Percentiles rank a stretch among this genome's conserved stretches.
Evolutionary conservation across 2,113 vertebrate genomes (phyloP).

Genomic region (Pongo pygmaeus): DNA sequence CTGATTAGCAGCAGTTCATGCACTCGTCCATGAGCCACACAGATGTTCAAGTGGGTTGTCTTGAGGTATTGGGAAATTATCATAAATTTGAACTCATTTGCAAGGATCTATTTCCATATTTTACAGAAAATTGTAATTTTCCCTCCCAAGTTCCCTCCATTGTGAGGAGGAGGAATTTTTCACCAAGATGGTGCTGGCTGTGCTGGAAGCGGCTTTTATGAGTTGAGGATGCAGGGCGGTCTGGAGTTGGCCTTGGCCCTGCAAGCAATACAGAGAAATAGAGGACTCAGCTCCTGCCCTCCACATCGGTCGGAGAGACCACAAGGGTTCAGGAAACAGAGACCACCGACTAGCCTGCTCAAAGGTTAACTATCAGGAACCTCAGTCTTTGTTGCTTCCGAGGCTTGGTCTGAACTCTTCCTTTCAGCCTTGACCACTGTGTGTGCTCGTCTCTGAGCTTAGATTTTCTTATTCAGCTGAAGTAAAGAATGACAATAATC

Average conservation of each 20-base stretch:
- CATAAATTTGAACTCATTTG: conserved; percentile 78
- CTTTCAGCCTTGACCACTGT: neutral
- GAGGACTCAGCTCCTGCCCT: neutral
- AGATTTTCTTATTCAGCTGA: neutral
- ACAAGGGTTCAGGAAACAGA: neutral
- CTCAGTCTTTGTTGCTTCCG: neutral
- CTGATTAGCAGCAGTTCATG: conserved; percentile 62
- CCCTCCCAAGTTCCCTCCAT: neutral
- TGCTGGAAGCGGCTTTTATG: neutral
- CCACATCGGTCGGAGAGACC: too few species aligned
- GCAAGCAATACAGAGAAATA: neutral
- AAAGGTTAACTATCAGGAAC: neutral
- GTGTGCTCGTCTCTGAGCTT: fast-evolving
- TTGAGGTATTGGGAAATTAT: conserved; percentile 72
- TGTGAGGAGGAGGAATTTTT: neutral
- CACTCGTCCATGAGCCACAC: conserved; percentile 53
- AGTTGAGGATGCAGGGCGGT: neutral
- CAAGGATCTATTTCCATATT: conserved; percentile 74
- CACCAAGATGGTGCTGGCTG: neutral
- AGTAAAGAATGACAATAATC: neutral
- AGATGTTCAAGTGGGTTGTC: conserved; percentile 71
- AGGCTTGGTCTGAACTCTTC: neutral
- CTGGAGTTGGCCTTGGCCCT: neutral
- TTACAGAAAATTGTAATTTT: conserved; percentile 69
- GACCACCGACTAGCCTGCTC: neutral